Conservation (phyloP, 2,888 invertebrate genomes). For the Plemyria rubiginata region DNA sequence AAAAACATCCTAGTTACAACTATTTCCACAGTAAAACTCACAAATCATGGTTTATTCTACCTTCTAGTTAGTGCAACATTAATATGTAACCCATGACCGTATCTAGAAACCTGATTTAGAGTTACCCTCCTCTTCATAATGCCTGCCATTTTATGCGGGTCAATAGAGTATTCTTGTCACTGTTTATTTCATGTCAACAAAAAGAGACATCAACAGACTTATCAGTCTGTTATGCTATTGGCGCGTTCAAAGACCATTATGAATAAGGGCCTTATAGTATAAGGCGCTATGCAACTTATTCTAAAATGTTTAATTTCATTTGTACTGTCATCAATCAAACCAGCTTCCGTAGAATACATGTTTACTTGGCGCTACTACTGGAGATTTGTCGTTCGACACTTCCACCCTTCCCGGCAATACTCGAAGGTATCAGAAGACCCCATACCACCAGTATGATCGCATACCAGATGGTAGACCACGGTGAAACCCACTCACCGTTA, state of each 20-base stretch:
- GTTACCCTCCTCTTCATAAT: too few species aligned
- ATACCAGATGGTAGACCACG: constrained; percentile 1
- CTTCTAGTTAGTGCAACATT: too few species aligned
- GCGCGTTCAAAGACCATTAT: too few species aligned
- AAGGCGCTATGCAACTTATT: too few species aligned
- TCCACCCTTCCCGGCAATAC: constrained; percentile 2
- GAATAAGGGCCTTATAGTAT: too few species aligned
- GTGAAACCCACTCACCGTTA: constrained; percentile 9
- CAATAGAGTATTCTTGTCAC: too few species aligned
- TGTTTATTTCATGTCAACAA: too few species aligned
- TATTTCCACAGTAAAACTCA: neutral
- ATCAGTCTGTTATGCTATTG: too few species aligned
- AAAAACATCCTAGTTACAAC: neutral
- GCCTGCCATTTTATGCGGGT: too few species aligned
- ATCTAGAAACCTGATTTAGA: neutral
- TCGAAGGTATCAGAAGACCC: constrained; percentile 10
- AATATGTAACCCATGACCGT: too few species aligned
- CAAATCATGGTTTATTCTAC: neutral
- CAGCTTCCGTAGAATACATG: neutral
- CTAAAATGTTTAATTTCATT: neutral
- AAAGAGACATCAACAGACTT: too few species aligned
- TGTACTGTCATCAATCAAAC: neutral
- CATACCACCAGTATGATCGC: too few species aligned
- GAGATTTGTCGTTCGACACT: neutral
- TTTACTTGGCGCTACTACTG: constrained; percentile 4